phyloP scores from a whole-genome alignment of 2,113 vertebrate species.

The Coreoperca whiteheadi region DNA sequence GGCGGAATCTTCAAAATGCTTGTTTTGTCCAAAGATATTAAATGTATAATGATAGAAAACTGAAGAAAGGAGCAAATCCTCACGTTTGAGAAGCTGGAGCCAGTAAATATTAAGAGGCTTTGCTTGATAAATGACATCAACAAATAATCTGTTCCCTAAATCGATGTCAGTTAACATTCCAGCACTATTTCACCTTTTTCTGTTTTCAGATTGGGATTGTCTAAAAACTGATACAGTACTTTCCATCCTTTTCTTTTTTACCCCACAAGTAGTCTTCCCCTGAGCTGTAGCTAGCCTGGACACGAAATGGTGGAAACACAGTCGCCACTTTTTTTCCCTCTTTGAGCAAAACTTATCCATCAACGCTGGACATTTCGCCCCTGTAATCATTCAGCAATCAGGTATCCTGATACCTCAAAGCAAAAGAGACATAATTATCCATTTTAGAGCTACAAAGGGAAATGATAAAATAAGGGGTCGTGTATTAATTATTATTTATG shows the following conservation, averaged over 20 bases:
- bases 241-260: background rate
- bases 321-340: background rate
- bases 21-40: background rate
- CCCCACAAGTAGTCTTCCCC: background rate
- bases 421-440: background rate
- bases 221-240: background rate
- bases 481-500: background rate
- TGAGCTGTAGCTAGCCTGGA: background rate
- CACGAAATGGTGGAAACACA: background rate
- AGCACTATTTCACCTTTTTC: background rate
- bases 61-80: background rate
- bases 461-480: constrained; percentile 6
- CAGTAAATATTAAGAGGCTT: background rate
- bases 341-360: background rate
- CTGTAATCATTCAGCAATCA: background rate
- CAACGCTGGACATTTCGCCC: background rate
- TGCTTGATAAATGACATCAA: background rate
- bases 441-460: background rate
- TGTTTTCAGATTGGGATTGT: background rate
- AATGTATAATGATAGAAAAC: background rate
- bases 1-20: background rate
- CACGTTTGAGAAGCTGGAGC: background rate
- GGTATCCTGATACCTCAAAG: background rate
- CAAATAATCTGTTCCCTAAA: background rate
- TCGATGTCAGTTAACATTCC: background rate